Evolutionary conservation across 1,140 invertebrate species (phyloP), one percentile per base, ranked within the genome.

Genomic region (Lucilia cuprina): DNA sequence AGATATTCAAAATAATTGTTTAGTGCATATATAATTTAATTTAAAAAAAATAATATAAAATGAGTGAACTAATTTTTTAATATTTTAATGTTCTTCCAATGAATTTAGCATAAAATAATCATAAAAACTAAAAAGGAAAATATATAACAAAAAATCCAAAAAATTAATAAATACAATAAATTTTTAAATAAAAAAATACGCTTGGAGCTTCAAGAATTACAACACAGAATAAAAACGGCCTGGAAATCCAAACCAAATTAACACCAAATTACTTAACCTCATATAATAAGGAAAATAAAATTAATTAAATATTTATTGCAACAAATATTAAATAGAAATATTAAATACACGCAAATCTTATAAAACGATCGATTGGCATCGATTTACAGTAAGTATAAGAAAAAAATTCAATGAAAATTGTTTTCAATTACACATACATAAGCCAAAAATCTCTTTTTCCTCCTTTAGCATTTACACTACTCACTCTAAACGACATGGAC

Each of bases 281-380:
- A 70, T 70, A 21, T 70, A 21, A 21, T 70, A 70, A 70, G 65
- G 19, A 70, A 70, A 70, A 19, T 21, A 70, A 70, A 70, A 70
- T 21, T 19, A 70, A 41, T 78, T 4, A 17, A 49, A 19, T 50
- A n/a, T n/a, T 55, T 50, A 55, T 55, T 17, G 4, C 80, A n/a
- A 82, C 5, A 82, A 50, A 21, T 41, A 80, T 47, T 41, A 80
- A 19, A 47, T 25, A 49, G 17, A 82, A 12, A 82, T 21, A 35
- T 34, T 47, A 49, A 82, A 55, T 83, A 83, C 84, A 60, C 85
- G 84, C 84, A 83, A 85, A 55, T 55, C 82, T 86, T 65, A 55
- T 84, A 87, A 84, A 87, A 88, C 85, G 83, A 89, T 88, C 88
- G 87, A 89, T 89, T 85, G 86, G 87, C 85, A 89, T 89, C 88